Evolutionary conservation across 2,888 invertebrate genomes (phyloP).

Genomic region (Junonia oenone): DNA sequence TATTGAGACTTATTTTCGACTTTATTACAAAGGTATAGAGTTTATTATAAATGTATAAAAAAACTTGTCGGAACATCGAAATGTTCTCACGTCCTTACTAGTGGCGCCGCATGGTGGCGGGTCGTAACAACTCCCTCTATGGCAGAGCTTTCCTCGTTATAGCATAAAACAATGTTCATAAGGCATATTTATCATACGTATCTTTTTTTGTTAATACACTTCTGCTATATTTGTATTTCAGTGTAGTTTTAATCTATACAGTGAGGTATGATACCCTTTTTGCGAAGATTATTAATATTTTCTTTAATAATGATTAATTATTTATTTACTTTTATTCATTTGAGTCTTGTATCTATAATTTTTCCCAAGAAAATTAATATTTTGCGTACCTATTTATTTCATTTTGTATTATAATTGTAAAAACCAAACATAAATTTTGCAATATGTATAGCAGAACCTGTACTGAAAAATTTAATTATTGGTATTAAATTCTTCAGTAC

Average conservation of each 20-base stretch:
- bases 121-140: conserved; percentile 33
- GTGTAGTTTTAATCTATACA: not conserved
- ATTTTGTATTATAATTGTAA: no score
- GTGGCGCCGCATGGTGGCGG: conserved; percentile 46
- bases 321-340: no score
- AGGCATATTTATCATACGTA: conserved; percentile 19
- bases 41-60: conserved; percentile 23
- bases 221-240: conserved; percentile 6
- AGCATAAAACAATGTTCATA: conserved; percentile 22
- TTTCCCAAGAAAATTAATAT: no score
- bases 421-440: no score
- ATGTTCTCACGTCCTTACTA: conserved; percentile 51
- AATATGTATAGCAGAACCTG: no score
- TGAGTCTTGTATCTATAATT: no score
- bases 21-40: conserved; percentile 37
- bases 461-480: no score
- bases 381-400: no score
- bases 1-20: conserved; percentile 33
- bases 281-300: not conserved
- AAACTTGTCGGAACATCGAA: conserved; percentile 38
- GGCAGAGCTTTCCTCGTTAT: conserved; percentile 23
- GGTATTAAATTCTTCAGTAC: no score
- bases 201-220: conserved; percentile 10
- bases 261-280: not conserved
- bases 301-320: no score